phyloP scores from a whole-genome alignment of 2,797 vertebrate species.

The Sarcoramphus papa region DNA sequence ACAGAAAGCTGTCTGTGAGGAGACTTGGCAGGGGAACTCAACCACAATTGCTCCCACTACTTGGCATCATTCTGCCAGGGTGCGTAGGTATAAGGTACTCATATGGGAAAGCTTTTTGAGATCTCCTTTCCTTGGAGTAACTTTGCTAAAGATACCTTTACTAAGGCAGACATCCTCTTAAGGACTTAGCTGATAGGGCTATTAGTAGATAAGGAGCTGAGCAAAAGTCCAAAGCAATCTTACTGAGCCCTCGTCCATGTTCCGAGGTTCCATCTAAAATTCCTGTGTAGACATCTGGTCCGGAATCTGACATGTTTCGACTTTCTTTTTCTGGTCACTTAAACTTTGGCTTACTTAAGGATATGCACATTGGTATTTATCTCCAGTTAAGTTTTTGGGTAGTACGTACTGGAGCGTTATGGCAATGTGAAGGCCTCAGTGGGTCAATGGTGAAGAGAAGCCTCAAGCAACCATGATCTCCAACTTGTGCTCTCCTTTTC shows the following conservation, averaged over 20 bases:
- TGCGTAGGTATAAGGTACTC: neutral
- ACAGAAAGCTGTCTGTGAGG: neutral
- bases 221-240: neutral
- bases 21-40: accelerated
- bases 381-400: neutral
- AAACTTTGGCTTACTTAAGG: neutral
- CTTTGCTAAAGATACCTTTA: neutral
- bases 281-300: neutral
- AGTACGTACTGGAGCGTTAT: accelerated
- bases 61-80: neutral
- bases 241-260: neutral
- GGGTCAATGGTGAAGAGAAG: neutral
- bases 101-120: neutral
- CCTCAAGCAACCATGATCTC: neutral
- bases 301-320: accelerated
- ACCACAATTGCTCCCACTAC: neutral
- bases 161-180: neutral
- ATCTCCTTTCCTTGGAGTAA: neutral
- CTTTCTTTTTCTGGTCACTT: neutral
- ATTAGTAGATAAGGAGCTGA: neutral
- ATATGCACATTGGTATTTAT: neutral
- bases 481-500: neutral
- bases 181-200: neutral
- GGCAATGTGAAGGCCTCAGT: neutral
- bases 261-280: neutral